phyloP scores from a whole-genome alignment of 2,797 vertebrate genomes.

The Acomys russatus region DNA sequence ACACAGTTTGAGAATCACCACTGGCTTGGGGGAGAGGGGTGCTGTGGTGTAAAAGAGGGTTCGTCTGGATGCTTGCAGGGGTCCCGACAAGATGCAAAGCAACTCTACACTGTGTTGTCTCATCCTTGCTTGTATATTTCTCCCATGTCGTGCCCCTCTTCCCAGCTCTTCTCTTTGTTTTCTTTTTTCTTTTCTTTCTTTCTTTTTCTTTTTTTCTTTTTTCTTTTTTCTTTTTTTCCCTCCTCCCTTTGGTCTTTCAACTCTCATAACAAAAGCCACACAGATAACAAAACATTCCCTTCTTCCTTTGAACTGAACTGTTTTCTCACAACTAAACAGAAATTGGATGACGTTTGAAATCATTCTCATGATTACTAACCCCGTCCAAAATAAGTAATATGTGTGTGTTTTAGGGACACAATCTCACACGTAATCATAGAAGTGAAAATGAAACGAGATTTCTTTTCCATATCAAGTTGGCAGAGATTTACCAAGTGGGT shows the following conservation, averaged over 20 bases:
- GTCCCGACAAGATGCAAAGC: neutral
- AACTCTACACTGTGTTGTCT: neutral
- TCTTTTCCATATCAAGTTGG: neutral
- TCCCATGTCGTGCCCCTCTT: neutral
- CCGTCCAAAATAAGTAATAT: constrained; percentile 42
- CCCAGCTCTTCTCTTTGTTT: neutral
- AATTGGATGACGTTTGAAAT: constrained; percentile 59
- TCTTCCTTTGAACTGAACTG: constrained; percentile 22
- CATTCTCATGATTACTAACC: constrained; percentile 76
- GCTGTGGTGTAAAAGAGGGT: neutral
- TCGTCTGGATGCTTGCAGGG: too few relatives aligned
- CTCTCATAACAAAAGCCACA: constrained; percentile 49
- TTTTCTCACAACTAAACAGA: constrained; percentile 41
- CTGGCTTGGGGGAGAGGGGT: neutral
- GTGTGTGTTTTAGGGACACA: constrained; percentile 23
- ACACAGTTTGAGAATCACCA: neutral
- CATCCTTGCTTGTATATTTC: neutral
- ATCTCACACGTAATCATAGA: constrained; percentile 63
- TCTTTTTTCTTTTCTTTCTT: neutral
- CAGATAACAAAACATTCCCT: neutral
- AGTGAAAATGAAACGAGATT: constrained; percentile 65
- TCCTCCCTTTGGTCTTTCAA: neutral
- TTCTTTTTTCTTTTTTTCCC: neutral
- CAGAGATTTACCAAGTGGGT: constrained; percentile 59
- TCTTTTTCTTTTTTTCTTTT: neutral